phyloP scores from a whole-genome alignment of 2,888 invertebrate genomes.

The Dicranocentrus wangi region DNA sequence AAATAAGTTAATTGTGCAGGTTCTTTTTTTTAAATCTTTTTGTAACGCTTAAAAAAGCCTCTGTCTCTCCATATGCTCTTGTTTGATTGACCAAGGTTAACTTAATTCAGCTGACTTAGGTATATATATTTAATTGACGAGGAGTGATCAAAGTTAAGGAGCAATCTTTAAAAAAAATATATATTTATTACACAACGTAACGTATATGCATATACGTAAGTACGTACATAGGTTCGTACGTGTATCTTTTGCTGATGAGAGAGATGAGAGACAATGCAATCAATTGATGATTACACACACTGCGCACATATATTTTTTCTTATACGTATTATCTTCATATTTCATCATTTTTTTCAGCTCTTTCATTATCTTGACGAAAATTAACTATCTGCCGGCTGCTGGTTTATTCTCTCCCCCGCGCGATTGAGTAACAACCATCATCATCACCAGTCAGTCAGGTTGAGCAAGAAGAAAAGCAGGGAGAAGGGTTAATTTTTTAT shows the following conservation, averaged over 20 bases:
- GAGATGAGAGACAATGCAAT: conserved; percentile 45
- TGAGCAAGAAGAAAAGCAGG: background rate
- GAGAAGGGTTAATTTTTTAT: no score
- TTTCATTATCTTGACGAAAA: conserved; percentile 5
- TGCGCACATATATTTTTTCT: background rate
- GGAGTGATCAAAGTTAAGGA: background rate
- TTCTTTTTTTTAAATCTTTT: background rate
- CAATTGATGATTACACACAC: conserved; percentile 33
- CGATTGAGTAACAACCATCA: background rate
- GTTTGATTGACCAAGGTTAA: conserved; percentile 19
- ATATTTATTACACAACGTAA: conserved; percentile 20
- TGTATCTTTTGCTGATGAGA: background rate
- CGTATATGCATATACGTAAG: conserved; percentile 2
- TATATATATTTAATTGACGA: background rate
- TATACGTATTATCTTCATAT: conserved; percentile 13
- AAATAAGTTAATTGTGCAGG: background rate
- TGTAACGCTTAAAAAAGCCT: no score
- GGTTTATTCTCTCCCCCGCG: background rate
- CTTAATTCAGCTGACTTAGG: conserved; percentile 17
- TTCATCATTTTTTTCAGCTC: conserved; percentile 9
- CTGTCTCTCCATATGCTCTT: background rate
- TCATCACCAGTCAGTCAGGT: no score
- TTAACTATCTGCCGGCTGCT: background rate
- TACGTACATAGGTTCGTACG: background rate
- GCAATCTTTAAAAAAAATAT: background rate